Percentiles rank a stretch among this genome's conserved stretches.
These are phyloP conservation scores for Vanessa cardui DNA, from an alignment of 2,888 invertebrate genomes.

Conservation along the genomic window DNA sequence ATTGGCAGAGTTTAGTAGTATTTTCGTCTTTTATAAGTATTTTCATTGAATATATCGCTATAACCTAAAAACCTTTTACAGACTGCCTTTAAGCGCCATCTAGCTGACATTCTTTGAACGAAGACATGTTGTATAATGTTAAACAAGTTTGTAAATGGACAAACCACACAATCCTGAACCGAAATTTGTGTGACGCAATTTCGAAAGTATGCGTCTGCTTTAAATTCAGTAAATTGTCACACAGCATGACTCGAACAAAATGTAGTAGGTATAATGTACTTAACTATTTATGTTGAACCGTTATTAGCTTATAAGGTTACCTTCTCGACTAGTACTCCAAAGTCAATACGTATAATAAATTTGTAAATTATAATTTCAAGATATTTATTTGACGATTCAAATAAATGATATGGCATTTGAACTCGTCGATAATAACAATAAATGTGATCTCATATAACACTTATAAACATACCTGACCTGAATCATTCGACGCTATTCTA, in stretches of 20 bases:
- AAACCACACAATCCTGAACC: slow-evolving; percentile 47
- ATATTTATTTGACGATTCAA: not conserved
- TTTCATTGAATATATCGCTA: not conserved
- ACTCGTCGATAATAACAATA: slow-evolving; percentile 7
- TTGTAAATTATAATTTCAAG: not conserved
- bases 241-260: slow-evolving; percentile 5
- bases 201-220: slow-evolving; percentile 74
- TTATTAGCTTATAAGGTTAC: slow-evolving; percentile 1
- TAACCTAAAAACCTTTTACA: not conserved
- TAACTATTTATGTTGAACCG: not conserved
- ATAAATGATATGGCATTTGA: not conserved
- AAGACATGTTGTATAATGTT: not conserved
- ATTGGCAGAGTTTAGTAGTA: not conserved
- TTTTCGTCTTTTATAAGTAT: not conserved
- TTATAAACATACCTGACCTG: slow-evolving; percentile 27
- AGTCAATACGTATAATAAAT: not conserved
- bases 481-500: slow-evolving; percentile 31
- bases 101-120: slow-evolving; percentile 39
- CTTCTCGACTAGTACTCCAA: not conserved
- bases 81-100: slow-evolving; percentile 53
- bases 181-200: slow-evolving; percentile 74
- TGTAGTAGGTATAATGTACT: not conserved
- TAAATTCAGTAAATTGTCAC: slow-evolving; percentile 51
- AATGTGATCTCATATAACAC: slow-evolving; percentile 28
- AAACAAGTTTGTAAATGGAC: slow-evolving; percentile 30